A percentile compares a stretch with the other conserved stretches of the same genome.
phyloP scores from a whole-genome alignment of 2,888 invertebrate species.

The Malachius bipustulatus region DNA sequence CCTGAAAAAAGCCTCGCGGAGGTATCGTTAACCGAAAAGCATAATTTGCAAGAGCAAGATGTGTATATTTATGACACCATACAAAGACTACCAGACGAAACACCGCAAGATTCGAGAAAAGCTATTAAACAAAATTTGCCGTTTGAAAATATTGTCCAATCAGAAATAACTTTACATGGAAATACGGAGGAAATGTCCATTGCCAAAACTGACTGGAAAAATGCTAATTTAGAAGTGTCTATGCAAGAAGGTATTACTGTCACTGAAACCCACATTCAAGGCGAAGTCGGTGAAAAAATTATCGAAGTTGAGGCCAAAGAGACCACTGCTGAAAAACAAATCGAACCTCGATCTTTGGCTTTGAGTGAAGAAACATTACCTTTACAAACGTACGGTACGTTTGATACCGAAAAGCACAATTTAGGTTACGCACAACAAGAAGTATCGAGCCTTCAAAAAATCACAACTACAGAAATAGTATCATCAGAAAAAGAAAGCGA shows the following conservation, averaged over 20 bases:
- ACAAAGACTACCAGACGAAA: background rate
- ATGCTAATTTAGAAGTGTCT: background rate
- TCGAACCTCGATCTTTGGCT: background rate
- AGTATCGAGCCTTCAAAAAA: conserved; percentile 11
- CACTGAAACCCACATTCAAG: background rate
- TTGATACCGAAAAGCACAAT: background rate
- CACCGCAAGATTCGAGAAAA: background rate
- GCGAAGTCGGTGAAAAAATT: background rate
- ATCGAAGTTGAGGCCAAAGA: background rate
- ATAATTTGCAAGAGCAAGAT: background rate
- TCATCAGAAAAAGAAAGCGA: conserved; percentile 26
- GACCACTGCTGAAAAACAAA: background rate
- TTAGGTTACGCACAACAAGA: conserved; percentile 5
- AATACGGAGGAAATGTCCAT: background rate
- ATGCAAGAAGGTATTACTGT: background rate
- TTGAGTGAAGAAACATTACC: background rate
- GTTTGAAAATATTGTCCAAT: conserved; percentile 20
- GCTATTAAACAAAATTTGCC: conserved; percentile 21
- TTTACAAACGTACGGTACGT: background rate
- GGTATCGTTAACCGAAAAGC: background rate
- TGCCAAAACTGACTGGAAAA: background rate
- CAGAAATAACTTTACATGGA: background rate
- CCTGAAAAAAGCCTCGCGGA: background rate
- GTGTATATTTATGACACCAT: background rate
- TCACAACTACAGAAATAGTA: conserved; percentile 15